Evolutionary conservation across 2,888 invertebrate genomes (phyloP).

Genomic region (Dusona sp.): DNA sequence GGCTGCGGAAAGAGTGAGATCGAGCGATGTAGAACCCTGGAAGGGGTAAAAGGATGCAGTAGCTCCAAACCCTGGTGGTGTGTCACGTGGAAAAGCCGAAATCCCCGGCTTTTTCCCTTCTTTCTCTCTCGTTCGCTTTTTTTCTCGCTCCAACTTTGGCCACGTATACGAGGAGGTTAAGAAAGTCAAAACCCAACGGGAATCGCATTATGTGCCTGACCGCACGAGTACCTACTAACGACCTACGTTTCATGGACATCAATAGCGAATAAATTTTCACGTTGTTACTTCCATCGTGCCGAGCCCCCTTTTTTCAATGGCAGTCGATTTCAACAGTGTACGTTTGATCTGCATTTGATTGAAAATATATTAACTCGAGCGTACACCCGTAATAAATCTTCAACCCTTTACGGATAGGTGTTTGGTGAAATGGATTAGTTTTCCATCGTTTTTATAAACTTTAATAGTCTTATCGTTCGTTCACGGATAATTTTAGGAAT

Average conservation of each 20-base stretch:
- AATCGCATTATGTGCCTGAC: slow-evolving; percentile 71
- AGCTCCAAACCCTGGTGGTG: slow-evolving; percentile 69
- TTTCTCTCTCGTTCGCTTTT: slow-evolving; percentile 22
- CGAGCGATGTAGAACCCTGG: slow-evolving; percentile 62
- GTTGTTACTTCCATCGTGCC: slow-evolving; percentile 54
- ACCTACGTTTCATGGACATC: slow-evolving; percentile 69
- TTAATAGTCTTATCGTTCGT: background rate
- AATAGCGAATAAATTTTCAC: slow-evolving; percentile 68
- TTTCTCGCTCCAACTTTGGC: slow-evolving; percentile 49
- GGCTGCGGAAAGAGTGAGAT: slow-evolving; percentile 74
- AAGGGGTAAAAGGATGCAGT: slow-evolving; percentile 47
- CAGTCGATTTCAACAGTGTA: slow-evolving; percentile 30
- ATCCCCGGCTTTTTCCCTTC: slow-evolving; percentile 36
- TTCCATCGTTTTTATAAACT: background rate
- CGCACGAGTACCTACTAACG: slow-evolving; percentile 70
- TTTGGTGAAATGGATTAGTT: background rate
- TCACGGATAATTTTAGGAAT: background rate
- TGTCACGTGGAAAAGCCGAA: slow-evolving; percentile 78
- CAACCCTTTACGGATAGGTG: slow-evolving; percentile 11
- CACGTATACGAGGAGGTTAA: slow-evolving; percentile 67
- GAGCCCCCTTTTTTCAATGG: slow-evolving; percentile 27
- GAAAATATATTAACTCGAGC: slow-evolving; percentile 36
- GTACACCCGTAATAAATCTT: slow-evolving; percentile 14
- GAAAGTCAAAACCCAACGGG: slow-evolving; percentile 71
- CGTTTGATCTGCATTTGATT: slow-evolving; percentile 5